phyloP scores from a whole-genome alignment of 2,888 invertebrate genomes.

The Tridacna gigas region DNA sequence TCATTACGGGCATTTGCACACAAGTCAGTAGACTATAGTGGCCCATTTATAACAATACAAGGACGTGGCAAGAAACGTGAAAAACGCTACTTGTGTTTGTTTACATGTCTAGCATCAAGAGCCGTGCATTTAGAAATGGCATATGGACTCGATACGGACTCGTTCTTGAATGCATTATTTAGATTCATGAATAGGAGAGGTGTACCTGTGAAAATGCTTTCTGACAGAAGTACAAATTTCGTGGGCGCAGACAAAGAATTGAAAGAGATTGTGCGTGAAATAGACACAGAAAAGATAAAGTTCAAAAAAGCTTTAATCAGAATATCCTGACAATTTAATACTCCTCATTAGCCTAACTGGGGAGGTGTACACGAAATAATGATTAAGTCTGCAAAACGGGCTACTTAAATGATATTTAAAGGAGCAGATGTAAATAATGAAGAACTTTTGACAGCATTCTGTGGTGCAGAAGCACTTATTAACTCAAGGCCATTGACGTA shows the following conservation, averaged over 20 bases:
- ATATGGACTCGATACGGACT: slow-evolving; percentile 48
- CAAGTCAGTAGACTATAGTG: slow-evolving; percentile 33
- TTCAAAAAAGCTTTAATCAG: not conserved
- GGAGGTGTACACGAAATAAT: slow-evolving; percentile 24
- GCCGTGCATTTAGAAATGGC: slow-evolving; percentile 57
- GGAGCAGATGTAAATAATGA: slow-evolving; percentile 52
- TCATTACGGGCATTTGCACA: not conserved
- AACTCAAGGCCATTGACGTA: slow-evolving; percentile 26
- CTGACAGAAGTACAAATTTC: slow-evolving; percentile 55
- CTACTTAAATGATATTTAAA: slow-evolving; percentile 22
- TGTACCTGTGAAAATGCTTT: slow-evolving; percentile 40
- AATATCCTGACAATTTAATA: too few species aligned
- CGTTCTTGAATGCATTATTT: slow-evolving; percentile 47
- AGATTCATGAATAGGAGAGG: slow-evolving; percentile 49
- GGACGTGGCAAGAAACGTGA: slow-evolving; percentile 36
- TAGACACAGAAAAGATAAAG: slow-evolving; percentile 30
- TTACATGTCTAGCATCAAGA: slow-evolving; percentile 47
- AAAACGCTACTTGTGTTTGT: slow-evolving; percentile 39
- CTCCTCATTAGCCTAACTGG: too few species aligned
- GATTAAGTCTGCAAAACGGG: slow-evolving; percentile 27
- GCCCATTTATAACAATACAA: slow-evolving; percentile 30
- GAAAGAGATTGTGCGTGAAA: not conserved
- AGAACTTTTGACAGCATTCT: slow-evolving; percentile 48
- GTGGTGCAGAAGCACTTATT: not conserved
- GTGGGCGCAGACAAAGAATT: slow-evolving; percentile 35